Percentiles rank a stretch among this genome's conserved stretches.
Evolutionary conservation across 37 sponge, comb jelly and placozoan species (phyloP).

Genomic region (Theonella swinhoei): DNA sequence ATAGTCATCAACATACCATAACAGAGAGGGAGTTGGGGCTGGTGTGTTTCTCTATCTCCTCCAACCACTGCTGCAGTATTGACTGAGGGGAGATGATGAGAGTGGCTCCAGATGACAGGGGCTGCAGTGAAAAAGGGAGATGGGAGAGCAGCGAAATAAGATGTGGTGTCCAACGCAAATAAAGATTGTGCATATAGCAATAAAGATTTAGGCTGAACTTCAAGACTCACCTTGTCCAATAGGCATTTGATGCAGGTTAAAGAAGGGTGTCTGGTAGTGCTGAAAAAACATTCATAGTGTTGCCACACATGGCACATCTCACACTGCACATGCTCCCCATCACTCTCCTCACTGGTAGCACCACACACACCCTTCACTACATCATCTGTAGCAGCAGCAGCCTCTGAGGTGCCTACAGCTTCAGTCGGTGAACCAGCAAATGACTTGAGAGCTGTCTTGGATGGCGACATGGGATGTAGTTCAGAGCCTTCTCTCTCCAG

Average conservation of each 20-base stretch:
- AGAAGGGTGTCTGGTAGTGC: background rate
- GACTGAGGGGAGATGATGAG: conserved; percentile 76
- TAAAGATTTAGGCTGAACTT: no score
- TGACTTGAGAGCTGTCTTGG: no score
- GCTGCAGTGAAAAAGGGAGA: conserved; percentile 20
- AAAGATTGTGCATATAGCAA: no score
- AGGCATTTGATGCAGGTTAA: conserved; percentile 58
- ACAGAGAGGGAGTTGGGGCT: conserved; percentile 34
- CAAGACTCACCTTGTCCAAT: conserved; percentile 20
- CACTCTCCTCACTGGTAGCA: conserved; percentile 17
- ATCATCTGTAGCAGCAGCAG: background rate
- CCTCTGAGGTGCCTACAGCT: background rate
- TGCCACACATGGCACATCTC: conserved; percentile 72
- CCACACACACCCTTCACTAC: conserved; percentile 70
- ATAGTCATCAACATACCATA: conserved; percentile 45
- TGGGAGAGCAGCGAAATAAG: background rate
- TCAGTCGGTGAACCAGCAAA: no score
- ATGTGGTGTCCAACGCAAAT: no score
- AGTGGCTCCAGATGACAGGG: conserved; percentile 60
- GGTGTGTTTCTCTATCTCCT: conserved; percentile 80
- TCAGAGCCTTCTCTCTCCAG: no score
- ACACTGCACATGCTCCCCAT: conserved; percentile 64
- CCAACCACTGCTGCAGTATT: conserved; percentile 78
- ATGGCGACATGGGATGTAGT: background rate
- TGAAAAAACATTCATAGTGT: conserved; percentile 65